Conservation (phyloP, 1,140 invertebrate species). For the Drosophila takahashii region DNA sequence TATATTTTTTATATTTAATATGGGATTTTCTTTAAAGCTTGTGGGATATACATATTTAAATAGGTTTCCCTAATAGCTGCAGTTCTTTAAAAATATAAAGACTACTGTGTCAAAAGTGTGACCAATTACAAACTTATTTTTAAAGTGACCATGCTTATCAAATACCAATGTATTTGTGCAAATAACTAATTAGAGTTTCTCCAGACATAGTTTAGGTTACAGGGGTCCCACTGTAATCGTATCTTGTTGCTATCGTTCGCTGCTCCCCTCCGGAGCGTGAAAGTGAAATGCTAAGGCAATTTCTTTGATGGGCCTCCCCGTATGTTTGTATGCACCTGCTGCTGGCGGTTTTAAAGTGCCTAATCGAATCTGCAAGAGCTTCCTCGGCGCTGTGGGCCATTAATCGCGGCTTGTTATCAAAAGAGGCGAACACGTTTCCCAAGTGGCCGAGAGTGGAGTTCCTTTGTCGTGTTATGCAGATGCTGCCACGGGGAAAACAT, state of each 20-base stretch:
- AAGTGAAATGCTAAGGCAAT: constrained; percentile 65
- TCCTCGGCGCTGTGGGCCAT: constrained; percentile 35
- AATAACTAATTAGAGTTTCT: no score
- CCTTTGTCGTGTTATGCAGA: constrained; percentile 37
- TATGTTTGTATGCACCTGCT: constrained; percentile 27
- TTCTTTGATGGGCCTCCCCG: constrained; percentile 24
- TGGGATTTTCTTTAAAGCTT: no score
- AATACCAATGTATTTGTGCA: no score
- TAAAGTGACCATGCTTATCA: no score
- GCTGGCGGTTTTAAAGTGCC: constrained; percentile 11
- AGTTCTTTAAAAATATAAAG: no score
- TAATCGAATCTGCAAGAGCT: constrained; percentile 42
- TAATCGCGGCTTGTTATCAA: constrained; percentile 50
- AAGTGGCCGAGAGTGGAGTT: constrained; percentile 14
- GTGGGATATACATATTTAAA: no score
- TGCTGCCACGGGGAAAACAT: constrained; percentile 39
- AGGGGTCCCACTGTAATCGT: constrained; percentile 10
- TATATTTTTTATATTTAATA: no score
- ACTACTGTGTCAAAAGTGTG: no score
- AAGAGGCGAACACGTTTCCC: constrained; percentile 37
- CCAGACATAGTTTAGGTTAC: background rate
- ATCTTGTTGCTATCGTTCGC: constrained; percentile 35
- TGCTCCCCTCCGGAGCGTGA: constrained; percentile 44
- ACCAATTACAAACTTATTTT: no score
- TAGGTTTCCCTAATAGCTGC: no score